Conservation (phyloP, 2,797 vertebrate genomes). For the Intellagama lesueurii region DNA sequence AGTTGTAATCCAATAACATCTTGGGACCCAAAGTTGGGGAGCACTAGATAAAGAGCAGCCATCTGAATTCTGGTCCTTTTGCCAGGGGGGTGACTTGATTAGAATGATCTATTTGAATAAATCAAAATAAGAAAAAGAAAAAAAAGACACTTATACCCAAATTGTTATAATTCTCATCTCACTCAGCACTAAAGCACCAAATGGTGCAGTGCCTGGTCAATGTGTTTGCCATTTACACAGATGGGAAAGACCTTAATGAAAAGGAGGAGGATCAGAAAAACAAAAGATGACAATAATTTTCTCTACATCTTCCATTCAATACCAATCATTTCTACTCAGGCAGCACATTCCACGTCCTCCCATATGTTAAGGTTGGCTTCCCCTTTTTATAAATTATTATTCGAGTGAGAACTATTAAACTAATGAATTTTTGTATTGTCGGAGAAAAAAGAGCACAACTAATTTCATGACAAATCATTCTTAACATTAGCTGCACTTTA, state of each 20-base stretch:
- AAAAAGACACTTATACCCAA: neutral
- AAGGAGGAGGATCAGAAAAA: neutral
- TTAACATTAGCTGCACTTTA: slow-evolving; percentile 13
- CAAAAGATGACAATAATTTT: slow-evolving; percentile 1
- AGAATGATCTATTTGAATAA: too few species aligned
- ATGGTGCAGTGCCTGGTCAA: neutral
- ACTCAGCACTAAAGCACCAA: neutral
- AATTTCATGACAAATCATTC: slow-evolving; percentile 33
- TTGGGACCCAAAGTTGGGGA: too few species aligned
- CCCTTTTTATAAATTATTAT: slow-evolving; percentile 29
- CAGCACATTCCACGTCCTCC: slow-evolving; percentile 24
- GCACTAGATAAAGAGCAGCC: too few species aligned
- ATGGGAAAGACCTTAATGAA: neutral
- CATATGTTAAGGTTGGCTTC: slow-evolving; percentile 17
- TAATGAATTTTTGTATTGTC: slow-evolving; percentile 33
- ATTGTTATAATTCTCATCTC: neutral
- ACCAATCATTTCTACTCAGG: slow-evolving; percentile 20
- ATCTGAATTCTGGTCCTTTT: too few species aligned
- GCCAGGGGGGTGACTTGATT: too few species aligned
- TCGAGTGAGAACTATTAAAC: slow-evolving; percentile 21
- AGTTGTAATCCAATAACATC: too few species aligned
- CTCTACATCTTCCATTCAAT: neutral
- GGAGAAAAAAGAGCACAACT: slow-evolving; percentile 26
- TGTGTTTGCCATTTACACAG: neutral
- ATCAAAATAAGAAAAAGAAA: too few species aligned